These are phyloP conservation scores for Myoxocephalus aenaeus DNA, from an alignment of 2,797 vertebrate genomes.

Conservation along the genomic window DNA sequence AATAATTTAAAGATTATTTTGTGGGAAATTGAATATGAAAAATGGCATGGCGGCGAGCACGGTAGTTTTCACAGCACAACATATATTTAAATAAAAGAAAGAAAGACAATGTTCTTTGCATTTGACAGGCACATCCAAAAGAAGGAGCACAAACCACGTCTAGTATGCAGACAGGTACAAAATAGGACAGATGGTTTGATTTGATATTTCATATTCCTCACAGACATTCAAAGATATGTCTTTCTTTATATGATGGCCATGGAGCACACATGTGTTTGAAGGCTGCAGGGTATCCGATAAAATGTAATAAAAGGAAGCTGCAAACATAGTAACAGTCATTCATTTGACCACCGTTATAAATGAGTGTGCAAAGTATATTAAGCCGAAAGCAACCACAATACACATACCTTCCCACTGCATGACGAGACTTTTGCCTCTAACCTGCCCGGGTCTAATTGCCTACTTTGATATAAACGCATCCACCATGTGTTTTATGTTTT, in stretches of 20 bases:
- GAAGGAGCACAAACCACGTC: background rate
- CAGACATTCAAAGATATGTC: background rate
- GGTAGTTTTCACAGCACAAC: background rate
- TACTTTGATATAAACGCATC: background rate
- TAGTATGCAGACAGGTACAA: background rate
- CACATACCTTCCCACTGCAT: background rate
- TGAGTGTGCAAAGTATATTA: background rate
- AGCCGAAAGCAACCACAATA: background rate
- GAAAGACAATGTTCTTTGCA: background rate
- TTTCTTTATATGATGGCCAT: background rate
- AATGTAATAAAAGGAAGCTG: background rate
- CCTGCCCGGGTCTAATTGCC: background rate
- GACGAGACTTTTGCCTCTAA: background rate
- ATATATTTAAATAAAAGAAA: background rate
- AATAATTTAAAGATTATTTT: conserved; percentile 23
- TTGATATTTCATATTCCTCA: conserved; percentile 17
- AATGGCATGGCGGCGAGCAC: background rate
- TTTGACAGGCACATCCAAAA: background rate
- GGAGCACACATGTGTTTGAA: background rate
- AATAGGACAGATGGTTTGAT: conserved; percentile 6
- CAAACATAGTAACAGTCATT: background rate
- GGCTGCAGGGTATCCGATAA: background rate
- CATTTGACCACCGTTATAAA: background rate
- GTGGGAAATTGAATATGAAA: background rate
- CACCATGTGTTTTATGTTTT: background rate